These are phyloP conservation scores for Drosophila longiperda DNA, from an alignment of 2,888 invertebrate genomes.

Conservation along the genomic window DNA sequence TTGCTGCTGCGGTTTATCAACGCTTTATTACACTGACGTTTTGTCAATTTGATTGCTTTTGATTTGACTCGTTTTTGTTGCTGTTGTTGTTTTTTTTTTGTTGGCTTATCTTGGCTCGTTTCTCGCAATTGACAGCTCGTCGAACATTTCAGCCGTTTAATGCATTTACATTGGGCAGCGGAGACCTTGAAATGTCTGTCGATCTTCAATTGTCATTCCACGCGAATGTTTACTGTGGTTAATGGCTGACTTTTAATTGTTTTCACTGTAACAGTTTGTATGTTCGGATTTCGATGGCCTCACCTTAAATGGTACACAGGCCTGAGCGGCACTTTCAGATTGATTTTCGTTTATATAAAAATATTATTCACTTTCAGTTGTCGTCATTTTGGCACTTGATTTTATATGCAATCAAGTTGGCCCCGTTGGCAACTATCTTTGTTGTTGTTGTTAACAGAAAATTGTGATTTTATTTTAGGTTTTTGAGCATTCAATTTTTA, in stretches of 20 bases:
- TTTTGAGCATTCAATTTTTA: constrained; percentile 28
- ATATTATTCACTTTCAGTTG: constrained; percentile 36
- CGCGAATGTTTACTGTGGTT: constrained; percentile 51
- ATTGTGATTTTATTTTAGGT: constrained; percentile 37
- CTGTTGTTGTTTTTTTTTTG: constrained; percentile 23
- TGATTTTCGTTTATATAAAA: constrained; percentile 20
- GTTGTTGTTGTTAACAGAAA: constrained; percentile 23
- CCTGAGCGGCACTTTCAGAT: constrained; percentile 55
- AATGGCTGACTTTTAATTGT: constrained; percentile 68
- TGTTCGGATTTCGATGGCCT: constrained; percentile 37
- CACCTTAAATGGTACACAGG: constrained; percentile 50
- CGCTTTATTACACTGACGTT: constrained; percentile 83
- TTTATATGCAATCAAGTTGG: constrained; percentile 48
- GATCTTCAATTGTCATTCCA: constrained; percentile 19
- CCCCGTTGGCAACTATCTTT: constrained; percentile 42
- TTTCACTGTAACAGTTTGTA: constrained; percentile 48
- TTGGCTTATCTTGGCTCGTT: constrained; percentile 17
- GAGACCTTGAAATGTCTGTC: constrained; percentile 69
- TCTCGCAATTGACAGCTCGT: constrained; percentile 42
- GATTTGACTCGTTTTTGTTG: constrained; percentile 61
- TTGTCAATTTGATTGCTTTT: constrained; percentile 84
- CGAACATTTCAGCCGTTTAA: constrained; percentile 52
- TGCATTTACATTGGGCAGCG: constrained; percentile 47
- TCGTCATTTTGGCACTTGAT: constrained; percentile 45
- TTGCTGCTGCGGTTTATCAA: constrained; percentile 77